Base-by-base conservation (phyloP, 2,888 invertebrate genomes). In the Tipula lateralis region DNA sequence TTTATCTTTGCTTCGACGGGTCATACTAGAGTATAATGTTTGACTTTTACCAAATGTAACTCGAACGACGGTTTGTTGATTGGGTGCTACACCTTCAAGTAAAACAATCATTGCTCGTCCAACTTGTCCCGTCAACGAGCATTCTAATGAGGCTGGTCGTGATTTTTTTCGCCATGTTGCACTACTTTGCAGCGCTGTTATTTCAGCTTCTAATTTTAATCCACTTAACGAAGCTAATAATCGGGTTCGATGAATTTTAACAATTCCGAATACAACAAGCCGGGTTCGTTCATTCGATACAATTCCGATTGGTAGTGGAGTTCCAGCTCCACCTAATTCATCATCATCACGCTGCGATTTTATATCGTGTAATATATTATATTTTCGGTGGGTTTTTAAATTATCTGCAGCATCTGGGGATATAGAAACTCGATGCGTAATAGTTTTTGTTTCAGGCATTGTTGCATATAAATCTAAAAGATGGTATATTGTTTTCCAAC, bases 401-500 rank as follows among this genome's bases (percentile, higher is more conserved):
- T 94, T 93, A 85, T 95, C 96, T 0, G 93, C 93, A 7, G 93
- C 91, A 86, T 95, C 95, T 2, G 93, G 92, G 4, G 93, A 93
- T 86, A 95, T 92, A 0, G 95, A 95, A 88, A 95, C 94, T 87
- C 94, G 92, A 89, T 96, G 95, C 34, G 94, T 94, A 82, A 98
- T 95, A 0, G 97, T 98, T 90, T 98, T 98, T 0, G 97, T 96
- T 88, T 98, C 98, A 0, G 98, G 97, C 94, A 97, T 96, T 84
- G 96, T 96, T 5, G 97, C 97, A 89, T 99, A 99, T 84, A 98
- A 90, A 88, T 98, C 97, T 85, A 99, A 91, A 86, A 99, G 92
- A 89, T 97, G 95, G 89, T 97, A 97, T 87, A 99, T 95, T 0
- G 97, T 98, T 88, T 96, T 95, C 98, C 98, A 99, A 88, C 98